Evolutionary conservation across 2,888 invertebrate species (phyloP), one percentile per base, ranked within the genome.

Genomic region (Noctua fimbriata): DNA sequence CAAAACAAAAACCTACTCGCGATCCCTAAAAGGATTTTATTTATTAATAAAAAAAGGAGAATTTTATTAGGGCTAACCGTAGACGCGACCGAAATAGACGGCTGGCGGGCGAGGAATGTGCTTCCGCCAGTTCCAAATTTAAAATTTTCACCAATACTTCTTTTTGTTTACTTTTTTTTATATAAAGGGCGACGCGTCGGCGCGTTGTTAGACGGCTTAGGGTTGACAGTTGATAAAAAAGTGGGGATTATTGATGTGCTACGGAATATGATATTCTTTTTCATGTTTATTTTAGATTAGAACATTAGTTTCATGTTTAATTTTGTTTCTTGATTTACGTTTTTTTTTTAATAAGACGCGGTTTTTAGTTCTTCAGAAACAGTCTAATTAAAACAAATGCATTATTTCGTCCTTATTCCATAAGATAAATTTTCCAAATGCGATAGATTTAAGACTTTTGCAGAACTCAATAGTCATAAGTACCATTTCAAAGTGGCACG

Each of bases 71-170:
- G 79, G 72, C 84, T 79, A 76, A 78, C 82, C 24, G 83, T 81
- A 87, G 84, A 87, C 89, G 86, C 90, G 91, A 91, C 93, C 89
- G 91, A 93, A 93, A 93, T 94, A 94, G 93, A 90, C 89, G 90
- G 85, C 88, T 90, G 76, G 87, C 91, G 91, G 79, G 84, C 84
- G 79, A 69, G 93, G 95, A 94, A 94, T 94, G 94, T 87, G 91
- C 93, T 94, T 94, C 94, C 94, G 94, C 89, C 90, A 88, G 92
- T 93, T 94, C 95, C 92, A 93, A 91, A 92, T 94, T 93, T 92
- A 92, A 93, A 92, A 90, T 90, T 92, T 93, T 89, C 92, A 93
- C 92, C 83, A 87, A 88, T 87, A 89, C 82, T 74, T 91, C 88
- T 90, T 89, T 90, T 89, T 91, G 87, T 83, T 78, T 87, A 82